Percentiles rank a stretch among this genome's conserved stretches.
Conservation (phyloP, 2,888 invertebrate genomes). For the Nesidiocoris tenuis region DNA sequence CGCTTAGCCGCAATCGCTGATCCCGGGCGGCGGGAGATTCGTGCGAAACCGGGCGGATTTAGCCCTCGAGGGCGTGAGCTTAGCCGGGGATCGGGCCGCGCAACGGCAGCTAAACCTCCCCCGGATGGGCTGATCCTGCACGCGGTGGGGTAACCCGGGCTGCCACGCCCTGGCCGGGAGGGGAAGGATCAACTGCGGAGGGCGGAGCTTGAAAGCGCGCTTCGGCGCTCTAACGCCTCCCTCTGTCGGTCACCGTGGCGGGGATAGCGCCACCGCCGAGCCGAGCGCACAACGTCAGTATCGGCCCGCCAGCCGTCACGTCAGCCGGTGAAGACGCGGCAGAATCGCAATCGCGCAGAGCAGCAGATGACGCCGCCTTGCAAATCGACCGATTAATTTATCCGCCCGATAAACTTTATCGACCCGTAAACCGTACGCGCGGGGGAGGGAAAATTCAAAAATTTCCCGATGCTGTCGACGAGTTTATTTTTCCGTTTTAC, state of each 20-base stretch:
- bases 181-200: slow-evolving; percentile 2
- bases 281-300: neutral
- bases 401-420: neutral
- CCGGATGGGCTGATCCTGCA: slow-evolving; percentile 50
- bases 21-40: slow-evolving; percentile 50
- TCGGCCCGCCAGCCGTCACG: slow-evolving; percentile 31
- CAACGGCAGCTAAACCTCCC: slow-evolving; percentile 60
- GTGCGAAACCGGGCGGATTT: slow-evolving; percentile 58
- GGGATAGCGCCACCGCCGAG: neutral
- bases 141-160: neutral
- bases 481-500: too few relatives aligned
- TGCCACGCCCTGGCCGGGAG: neutral
- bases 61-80: slow-evolving; percentile 54
- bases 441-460: too few relatives aligned
- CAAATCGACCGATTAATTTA: slow-evolving; percentile 15
- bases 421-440: too few relatives aligned
- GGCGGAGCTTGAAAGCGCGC: slow-evolving; percentile 1
- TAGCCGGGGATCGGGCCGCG: slow-evolving; percentile 58
- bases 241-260: neutral
- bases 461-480: too few relatives aligned
- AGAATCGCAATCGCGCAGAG: neutral
- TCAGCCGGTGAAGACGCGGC: neutral
- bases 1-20: neutral
- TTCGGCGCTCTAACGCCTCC: slow-evolving; percentile 27
- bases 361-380: neutral